These are phyloP conservation scores for Chondrilla cf. caribensis DNA, from an alignment of 37 sponge, comb jelly and placozoan species.

Conservation along the genomic window DNA sequence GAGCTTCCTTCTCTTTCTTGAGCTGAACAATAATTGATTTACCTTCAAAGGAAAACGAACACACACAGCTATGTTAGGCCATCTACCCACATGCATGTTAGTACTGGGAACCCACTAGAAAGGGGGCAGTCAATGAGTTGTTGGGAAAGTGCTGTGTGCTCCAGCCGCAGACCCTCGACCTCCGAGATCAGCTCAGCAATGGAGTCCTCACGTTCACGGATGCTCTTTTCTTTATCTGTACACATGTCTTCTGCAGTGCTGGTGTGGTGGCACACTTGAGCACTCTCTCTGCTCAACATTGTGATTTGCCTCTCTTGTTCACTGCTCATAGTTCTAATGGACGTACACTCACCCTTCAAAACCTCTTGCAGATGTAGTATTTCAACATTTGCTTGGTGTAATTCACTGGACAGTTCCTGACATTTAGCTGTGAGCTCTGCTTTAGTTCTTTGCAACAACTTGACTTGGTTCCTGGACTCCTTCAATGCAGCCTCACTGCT, in stretches of 20 bases:
- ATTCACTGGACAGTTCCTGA: background rate
- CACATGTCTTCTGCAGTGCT: background rate
- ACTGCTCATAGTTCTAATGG: background rate
- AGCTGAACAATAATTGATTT: background rate
- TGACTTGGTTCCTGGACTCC: no score
- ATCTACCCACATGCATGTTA: background rate
- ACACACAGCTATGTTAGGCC: background rate
- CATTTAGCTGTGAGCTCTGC: no score
- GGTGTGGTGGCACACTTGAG: background rate
- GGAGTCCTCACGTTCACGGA: slow-evolving; percentile 30
- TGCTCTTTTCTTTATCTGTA: background rate
- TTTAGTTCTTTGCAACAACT: no score
- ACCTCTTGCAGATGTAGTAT: background rate
- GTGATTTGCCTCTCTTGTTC: background rate
- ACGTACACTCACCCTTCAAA: background rate
- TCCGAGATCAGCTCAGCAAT: slow-evolving; percentile 40
- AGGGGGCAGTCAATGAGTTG: no score
- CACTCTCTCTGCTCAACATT: background rate
- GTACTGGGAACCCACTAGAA: background rate
- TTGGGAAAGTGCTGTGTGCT: slow-evolving; percentile 35
- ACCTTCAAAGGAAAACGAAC: background rate
- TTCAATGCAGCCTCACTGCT: no score
- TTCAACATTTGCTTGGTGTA: background rate
- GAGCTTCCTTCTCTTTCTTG: background rate
- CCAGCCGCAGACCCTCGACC: slow-evolving; percentile 42